phyloP scores from a whole-genome alignment of 2,797 vertebrate genomes.

The Mionectes olivaceus region DNA sequence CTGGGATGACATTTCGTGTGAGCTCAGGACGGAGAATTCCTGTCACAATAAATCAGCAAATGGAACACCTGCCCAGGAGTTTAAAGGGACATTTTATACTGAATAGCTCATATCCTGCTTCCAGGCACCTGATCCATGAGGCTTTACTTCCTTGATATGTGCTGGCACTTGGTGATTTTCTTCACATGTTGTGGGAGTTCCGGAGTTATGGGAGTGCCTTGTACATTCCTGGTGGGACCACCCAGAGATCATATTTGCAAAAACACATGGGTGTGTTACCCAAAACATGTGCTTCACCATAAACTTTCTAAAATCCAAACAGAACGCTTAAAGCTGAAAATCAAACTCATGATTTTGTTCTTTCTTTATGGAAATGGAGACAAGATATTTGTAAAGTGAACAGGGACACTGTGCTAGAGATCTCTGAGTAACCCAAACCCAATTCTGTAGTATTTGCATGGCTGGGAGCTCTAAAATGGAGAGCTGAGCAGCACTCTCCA shows the following conservation, averaged over 20 bases:
- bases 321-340: background rate
- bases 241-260: background rate
- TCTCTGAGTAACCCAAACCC: background rate
- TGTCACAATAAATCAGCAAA: constrained; percentile 11
- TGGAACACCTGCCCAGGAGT: background rate
- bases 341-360: background rate
- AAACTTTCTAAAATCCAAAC: background rate
- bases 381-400: background rate
- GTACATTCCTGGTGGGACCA: background rate
- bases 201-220: background rate
- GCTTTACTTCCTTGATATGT: background rate
- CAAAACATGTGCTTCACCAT: background rate
- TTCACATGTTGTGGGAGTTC: background rate
- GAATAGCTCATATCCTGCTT: constrained; percentile 1
- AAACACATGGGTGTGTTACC: background rate
- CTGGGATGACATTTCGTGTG: background rate
- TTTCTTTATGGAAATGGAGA: background rate
- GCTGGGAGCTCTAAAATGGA: background rate
- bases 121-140: background rate
- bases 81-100: background rate
- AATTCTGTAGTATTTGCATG: background rate
- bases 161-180: background rate
- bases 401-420: background rate
- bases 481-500: background rate
- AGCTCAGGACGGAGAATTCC: background rate